These are phyloP conservation scores for Cichladusa arquata DNA, from an alignment of 2,113 vertebrate species.

Conservation along the genomic window DNA sequence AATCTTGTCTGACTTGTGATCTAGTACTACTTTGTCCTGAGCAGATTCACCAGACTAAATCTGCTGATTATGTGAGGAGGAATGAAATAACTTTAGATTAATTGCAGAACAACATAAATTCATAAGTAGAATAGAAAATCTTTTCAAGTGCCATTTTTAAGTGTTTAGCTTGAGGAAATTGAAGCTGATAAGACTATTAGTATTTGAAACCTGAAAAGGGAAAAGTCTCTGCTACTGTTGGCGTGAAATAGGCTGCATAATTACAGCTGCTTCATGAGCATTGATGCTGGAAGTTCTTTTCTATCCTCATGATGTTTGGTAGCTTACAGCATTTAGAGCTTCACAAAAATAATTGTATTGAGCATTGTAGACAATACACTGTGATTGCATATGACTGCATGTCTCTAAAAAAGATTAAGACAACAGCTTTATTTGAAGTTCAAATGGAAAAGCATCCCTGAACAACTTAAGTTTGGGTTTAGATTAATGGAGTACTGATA, in stretches of 20 bases:
- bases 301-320: background rate
- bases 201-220: background rate
- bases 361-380: conserved; percentile 28
- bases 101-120: background rate
- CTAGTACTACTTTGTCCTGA: background rate
- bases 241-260: background rate
- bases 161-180: background rate
- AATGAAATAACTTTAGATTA: background rate
- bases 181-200: background rate
- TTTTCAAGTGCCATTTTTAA: conserved; percentile 5
- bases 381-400: conserved; percentile 55
- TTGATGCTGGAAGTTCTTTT: conserved; percentile 1
- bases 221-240: background rate
- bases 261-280: background rate
- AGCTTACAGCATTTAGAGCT: conserved; percentile 13
- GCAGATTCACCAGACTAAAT: background rate
- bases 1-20: background rate
- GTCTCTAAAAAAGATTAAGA: conserved; percentile 5
- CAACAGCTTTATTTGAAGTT: conserved; percentile 47
- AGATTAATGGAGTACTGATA: background rate
- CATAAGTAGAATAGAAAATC: background rate
- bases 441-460: conserved; percentile 5
- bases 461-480: background rate
- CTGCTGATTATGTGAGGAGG: background rate
- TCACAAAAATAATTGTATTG: conserved; percentile 13